These are phyloP conservation scores for Lamprologus lemairii DNA, from an alignment of 2,113 vertebrate genomes.

Conservation along the genomic window DNA sequence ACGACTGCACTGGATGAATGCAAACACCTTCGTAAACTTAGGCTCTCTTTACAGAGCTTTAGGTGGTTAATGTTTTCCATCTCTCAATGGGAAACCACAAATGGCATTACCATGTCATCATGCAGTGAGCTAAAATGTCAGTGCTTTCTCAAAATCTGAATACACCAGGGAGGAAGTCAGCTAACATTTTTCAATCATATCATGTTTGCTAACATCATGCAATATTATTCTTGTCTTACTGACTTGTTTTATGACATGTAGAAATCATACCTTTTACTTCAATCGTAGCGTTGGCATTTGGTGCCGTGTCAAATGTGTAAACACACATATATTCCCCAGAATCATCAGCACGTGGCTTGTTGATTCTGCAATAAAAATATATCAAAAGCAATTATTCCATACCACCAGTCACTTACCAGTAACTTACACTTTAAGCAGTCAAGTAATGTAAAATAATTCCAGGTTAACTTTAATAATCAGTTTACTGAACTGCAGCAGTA, in stretches of 20 bases:
- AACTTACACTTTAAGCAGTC: neutral
- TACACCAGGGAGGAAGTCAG: neutral
- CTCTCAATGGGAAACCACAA: neutral
- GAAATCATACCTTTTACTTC: slow-evolving; percentile 90
- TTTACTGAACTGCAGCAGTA: neutral
- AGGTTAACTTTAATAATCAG: slow-evolving; percentile 21
- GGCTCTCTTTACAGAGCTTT: slow-evolving; percentile 11
- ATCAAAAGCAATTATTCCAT: slow-evolving; percentile 1
- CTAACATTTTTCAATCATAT: neutral
- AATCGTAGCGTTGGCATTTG: slow-evolving; percentile 91
- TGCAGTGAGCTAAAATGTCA: neutral
- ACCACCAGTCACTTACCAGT: neutral
- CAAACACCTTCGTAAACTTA: slow-evolving; percentile 36
- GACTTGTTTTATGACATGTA: neutral
- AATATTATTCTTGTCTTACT: neutral
- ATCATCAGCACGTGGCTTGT: slow-evolving; percentile 85
- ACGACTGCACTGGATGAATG: slow-evolving; percentile 7
- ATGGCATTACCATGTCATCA: neutral
- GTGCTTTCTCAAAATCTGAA: neutral
- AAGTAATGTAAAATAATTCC: neutral
- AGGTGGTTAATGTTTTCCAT: neutral
- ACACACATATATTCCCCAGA: slow-evolving; percentile 96
- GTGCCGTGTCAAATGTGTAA: slow-evolving; percentile 82
- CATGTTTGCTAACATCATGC: neutral
- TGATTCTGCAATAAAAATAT: slow-evolving; percentile 74